Conservation (phyloP, 2,888 invertebrate species). For the Tachina fera region DNA sequence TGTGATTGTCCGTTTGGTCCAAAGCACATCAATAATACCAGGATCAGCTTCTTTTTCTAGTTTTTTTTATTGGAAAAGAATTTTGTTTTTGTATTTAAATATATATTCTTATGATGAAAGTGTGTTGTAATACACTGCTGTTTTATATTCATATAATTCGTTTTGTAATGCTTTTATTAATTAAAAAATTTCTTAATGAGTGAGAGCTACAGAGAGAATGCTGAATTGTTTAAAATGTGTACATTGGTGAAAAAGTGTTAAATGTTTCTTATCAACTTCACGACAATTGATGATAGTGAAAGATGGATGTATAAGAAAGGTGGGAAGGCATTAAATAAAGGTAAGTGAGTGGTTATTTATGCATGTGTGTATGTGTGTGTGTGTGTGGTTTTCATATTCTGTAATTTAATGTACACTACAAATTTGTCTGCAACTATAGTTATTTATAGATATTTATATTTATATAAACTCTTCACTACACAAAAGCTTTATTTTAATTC, state of each 20-base stretch:
- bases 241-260: constrained; percentile 25
- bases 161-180: constrained; percentile 53
- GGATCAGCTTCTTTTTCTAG: constrained; percentile 53
- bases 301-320: constrained; percentile 15
- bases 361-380: not conserved
- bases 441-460: constrained; percentile 66
- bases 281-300: constrained; percentile 25
- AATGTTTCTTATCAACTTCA: constrained; percentile 7
- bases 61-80: constrained; percentile 71
- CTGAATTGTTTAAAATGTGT: constrained; percentile 45
- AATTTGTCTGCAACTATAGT: constrained; percentile 51
- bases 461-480: constrained; percentile 71
- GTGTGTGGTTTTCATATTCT: constrained; percentile 38
- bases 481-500: constrained; percentile 63
- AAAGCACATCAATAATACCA: constrained; percentile 43
- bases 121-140: constrained; percentile 64
- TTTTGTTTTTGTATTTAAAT: constrained; percentile 68
- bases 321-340: constrained; percentile 13
- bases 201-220: constrained; percentile 28
- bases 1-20: not conserved
- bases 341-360: constrained; percentile 18
- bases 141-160: constrained; percentile 67
- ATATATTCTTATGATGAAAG: constrained; percentile 70
- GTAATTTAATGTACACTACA: constrained; percentile 63
- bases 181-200: constrained; percentile 38